phyloP scores from a whole-genome alignment of 2,888 invertebrate species.

The Troides oblongomaculatus region DNA sequence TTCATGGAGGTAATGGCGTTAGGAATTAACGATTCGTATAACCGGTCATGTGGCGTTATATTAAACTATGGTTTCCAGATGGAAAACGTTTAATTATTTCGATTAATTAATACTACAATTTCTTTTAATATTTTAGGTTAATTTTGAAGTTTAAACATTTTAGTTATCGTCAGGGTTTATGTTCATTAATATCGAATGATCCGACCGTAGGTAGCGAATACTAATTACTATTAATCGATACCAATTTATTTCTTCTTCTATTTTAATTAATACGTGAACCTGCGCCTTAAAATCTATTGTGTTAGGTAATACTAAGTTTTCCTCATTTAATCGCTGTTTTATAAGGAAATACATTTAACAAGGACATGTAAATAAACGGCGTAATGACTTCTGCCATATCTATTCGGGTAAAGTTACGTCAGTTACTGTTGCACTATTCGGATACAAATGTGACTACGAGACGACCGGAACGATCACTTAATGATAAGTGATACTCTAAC shows the following conservation, averaged over 20 bases:
- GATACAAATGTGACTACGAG: too few species aligned
- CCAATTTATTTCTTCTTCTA: conserved; percentile 11
- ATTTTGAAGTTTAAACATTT: not conserved
- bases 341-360: conserved; percentile 19
- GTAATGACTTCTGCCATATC: conserved; percentile 6
- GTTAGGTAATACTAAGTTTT: conserved; percentile 7
- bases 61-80: not conserved
- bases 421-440: not conserved
- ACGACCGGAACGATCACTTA: too few species aligned
- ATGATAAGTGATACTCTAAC: too few species aligned
- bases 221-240: conserved; percentile 18
- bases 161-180: not conserved
- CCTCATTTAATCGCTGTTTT: conserved; percentile 18
- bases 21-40: conserved; percentile 57
- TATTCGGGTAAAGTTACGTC: conserved; percentile 9
- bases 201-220: conserved; percentile 7
- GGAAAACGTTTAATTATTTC: not conserved
- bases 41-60: conserved; percentile 35
- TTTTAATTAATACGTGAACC: not conserved
- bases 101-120: not conserved
- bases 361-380: conserved; percentile 10
- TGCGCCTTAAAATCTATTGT: not conserved
- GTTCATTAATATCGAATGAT: conserved; percentile 17
- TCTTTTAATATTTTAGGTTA: not conserved
- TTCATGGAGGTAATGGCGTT: conserved; percentile 62